Evolutionary conservation across 2,797 vertebrate species (phyloP), one percentile per base, ranked within the genome.

Genomic region (Lateolabrax maculatus): DNA sequence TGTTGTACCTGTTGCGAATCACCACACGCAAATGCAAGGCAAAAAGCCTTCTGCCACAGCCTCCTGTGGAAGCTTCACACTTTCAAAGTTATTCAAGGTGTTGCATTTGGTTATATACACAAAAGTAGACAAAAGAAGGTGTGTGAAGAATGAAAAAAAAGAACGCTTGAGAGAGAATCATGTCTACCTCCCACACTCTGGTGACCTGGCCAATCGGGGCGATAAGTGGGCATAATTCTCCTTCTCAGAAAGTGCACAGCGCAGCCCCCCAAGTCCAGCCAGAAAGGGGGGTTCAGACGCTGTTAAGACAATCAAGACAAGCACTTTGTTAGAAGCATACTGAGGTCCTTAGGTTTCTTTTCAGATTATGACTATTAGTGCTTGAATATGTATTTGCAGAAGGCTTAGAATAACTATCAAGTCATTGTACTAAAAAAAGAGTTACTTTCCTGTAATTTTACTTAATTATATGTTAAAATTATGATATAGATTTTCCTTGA

Each of bases 41-140:
- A 6, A 56, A 23, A 55, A n/a, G 25, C 11, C 15, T 5, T 5
- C 31, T 8, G 27, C 25, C 3, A 27, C 0, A 19, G n/a, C 19
- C 9, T 23, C 37, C 21, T 62, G 16, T 51, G 41, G 19, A 10
- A 58, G 29, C n/a, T 15, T 48, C 46, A 21, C 5, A 25, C 6
- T 44, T 68, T 36, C 58, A 60, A 53, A 53, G 60, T n/a, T 19
- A 48, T 48, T 60, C 7, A 48, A 60, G 36, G 56, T 71, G 68
- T 48, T 51, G 34, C n/a, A 49, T 23, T 37, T 1, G 2, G 4
- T 27, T 55, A 23, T 18, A 31, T 23, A 51, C 44, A 39, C 21
- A 36, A 66, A 44, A 15, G 6, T 31, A 34, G 34, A 23, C 34
- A 63, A 65, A 70, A 9, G 48, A 4, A 67, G n/a, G 6, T 55